Percentiles rank a stretch among this genome's conserved stretches.
Conservation (phyloP, 1,140 invertebrate genomes). For the Rhynchophorus ferrugineus region DNA sequence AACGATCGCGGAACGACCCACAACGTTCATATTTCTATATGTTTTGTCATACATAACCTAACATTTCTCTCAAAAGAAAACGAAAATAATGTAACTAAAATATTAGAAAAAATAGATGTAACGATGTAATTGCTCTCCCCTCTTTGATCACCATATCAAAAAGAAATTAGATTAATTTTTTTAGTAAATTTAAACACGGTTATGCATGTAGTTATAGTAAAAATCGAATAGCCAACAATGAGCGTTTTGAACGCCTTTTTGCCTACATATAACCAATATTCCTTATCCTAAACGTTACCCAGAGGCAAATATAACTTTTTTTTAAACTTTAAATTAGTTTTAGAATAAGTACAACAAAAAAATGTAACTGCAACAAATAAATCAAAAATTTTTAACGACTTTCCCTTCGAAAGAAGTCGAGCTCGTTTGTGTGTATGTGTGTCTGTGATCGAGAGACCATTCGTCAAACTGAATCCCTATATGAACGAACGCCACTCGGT, state of each 20-base stretch:
- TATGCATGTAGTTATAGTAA: neutral
- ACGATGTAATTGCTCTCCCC: too few relatives aligned
- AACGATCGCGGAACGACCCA: neutral
- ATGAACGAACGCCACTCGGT: conserved; percentile 2
- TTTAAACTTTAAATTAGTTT: conserved; percentile 14
- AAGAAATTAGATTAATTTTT: neutral
- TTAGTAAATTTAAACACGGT: neutral
- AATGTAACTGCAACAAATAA: conserved; percentile 20
- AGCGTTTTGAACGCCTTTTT: neutral
- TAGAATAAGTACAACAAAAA: conserved; percentile 17
- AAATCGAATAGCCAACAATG: neutral
- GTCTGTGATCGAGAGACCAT: too few relatives aligned
- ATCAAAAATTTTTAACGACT: conserved; percentile 6
- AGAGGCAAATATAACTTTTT: conserved; percentile 8
- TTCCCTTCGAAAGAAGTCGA: too few relatives aligned
- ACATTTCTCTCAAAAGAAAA: too few relatives aligned
- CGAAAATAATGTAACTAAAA: too few relatives aligned
- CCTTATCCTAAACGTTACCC: conserved; percentile 6
- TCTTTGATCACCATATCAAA: too few relatives aligned
- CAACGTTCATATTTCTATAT: neutral
- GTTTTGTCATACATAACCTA: too few relatives aligned
- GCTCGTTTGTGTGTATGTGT: too few relatives aligned
- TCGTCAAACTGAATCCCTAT: neutral
- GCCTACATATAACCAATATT: neutral
- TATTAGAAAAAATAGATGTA: too few relatives aligned